Conservation (phyloP, 1,140 invertebrate species). For the Drosophila ananassae region DNA sequence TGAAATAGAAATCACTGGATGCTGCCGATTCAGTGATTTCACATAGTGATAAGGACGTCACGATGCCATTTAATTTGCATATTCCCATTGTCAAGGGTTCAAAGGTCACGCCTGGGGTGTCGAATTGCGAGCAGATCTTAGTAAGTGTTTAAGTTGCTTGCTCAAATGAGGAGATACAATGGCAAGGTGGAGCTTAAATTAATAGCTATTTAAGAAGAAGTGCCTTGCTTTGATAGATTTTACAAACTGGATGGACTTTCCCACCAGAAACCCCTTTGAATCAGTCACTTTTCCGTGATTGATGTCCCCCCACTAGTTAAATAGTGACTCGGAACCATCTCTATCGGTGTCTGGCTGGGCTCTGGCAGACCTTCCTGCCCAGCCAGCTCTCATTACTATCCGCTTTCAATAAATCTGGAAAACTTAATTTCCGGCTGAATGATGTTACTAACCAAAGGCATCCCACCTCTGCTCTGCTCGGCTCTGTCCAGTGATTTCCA, state of each 20-base stretch:
- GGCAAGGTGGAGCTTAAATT: background rate
- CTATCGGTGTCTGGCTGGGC: constrained; percentile 32
- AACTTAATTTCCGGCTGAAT: constrained; percentile 84
- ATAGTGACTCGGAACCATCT: constrained; percentile 27
- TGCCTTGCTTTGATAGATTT: background rate
- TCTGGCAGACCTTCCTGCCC: constrained; percentile 11
- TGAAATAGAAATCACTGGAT: constrained; percentile 55
- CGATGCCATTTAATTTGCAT: constrained; percentile 64
- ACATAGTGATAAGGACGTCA: constrained; percentile 58
- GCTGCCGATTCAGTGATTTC: constrained; percentile 61
- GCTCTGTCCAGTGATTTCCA: constrained; percentile 9
- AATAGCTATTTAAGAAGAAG: background rate
- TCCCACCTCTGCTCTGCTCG: constrained; percentile 3
- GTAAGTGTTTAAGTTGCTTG: background rate
- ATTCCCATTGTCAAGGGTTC: constrained; percentile 19
- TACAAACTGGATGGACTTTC: background rate
- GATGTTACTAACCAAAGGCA: constrained; percentile 55
- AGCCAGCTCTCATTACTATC: constrained; percentile 78
- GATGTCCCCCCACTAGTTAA: background rate
- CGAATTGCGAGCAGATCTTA: constrained; percentile 25
- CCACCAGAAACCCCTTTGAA: background rate
- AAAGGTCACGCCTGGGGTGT: constrained; percentile 27
- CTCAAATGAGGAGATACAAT: constrained; percentile 2
- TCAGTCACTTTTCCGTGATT: background rate
- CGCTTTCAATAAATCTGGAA: constrained; percentile 83